Conservation (phyloP, 2,797 vertebrate species). For the Anabacerthia variegaticeps region DNA sequence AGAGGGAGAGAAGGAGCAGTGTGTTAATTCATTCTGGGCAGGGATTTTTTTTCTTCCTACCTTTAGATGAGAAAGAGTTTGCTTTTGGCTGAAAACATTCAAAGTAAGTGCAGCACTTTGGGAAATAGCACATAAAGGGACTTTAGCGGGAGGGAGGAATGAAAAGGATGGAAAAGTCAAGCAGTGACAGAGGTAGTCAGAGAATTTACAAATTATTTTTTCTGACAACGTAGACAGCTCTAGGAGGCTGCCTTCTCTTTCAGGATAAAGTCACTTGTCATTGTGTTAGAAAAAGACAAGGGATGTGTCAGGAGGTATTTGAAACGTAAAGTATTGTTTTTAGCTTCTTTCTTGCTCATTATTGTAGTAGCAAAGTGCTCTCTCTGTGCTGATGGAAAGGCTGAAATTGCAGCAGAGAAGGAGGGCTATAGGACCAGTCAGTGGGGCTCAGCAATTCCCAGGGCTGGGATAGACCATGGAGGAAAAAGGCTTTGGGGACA, state of each 20-base stretch:
- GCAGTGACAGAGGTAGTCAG: slow-evolving; percentile 55
- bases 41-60: background rate
- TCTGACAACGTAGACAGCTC: slow-evolving; percentile 55
- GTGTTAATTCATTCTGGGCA: background rate
- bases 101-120: slow-evolving; percentile 28
- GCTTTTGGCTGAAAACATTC: slow-evolving; percentile 36
- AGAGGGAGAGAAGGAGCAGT: background rate
- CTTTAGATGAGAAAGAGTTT: slow-evolving; percentile 28
- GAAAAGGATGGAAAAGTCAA: slow-evolving; percentile 43
- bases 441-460: background rate
- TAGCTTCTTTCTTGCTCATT: slow-evolving; percentile 44
- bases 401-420: background rate
- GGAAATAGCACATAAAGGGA: slow-evolving; percentile 50
- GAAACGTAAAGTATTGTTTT: slow-evolving; percentile 72
- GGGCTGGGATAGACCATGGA: rapidly evolving
- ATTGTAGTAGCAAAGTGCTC: slow-evolving; percentile 40
- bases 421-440: background rate
- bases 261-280: slow-evolving; percentile 67
- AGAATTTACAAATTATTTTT: slow-evolving; percentile 70
- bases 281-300: slow-evolving; percentile 66
- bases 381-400: background rate
- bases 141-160: background rate
- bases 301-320: slow-evolving; percentile 68
- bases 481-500: background rate
- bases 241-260: slow-evolving; percentile 51